Evolutionary conservation across 2,888 invertebrate genomes (phyloP).

Genomic region (Ectemnius lituratus): DNA sequence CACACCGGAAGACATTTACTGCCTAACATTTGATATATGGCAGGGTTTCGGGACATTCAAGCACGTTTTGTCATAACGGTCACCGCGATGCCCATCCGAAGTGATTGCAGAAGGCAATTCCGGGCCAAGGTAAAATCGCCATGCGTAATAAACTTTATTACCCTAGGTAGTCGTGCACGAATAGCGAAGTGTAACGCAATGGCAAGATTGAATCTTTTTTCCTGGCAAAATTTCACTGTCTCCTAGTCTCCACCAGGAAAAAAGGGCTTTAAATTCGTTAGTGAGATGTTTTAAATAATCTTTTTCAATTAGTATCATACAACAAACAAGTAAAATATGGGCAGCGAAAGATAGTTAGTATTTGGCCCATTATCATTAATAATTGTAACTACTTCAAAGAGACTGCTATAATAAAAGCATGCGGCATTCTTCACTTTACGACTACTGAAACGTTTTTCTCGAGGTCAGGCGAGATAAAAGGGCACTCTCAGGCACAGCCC

Average conservation of each 20-base stretch:
- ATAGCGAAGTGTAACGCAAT: too few relatives aligned
- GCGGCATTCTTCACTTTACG: neutral
- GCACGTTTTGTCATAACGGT: too few relatives aligned
- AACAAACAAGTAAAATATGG: too few relatives aligned
- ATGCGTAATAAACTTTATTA: slow-evolving; percentile 23
- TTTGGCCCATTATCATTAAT: neutral
- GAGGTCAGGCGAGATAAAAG: neutral
- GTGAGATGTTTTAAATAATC: too few relatives aligned
- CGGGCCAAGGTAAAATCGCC: slow-evolving; percentile 38
- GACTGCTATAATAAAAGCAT: neutral
- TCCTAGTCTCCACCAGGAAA: too few relatives aligned
- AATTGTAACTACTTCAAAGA: neutral
- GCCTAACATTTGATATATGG: too few relatives aligned
- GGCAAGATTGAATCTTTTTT: too few relatives aligned
- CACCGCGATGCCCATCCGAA: neutral
- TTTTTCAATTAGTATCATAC: too few relatives aligned
- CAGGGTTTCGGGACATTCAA: neutral
- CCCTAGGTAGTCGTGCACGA: too few relatives aligned
- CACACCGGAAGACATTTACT: neutral
- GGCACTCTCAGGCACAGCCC: neutral
- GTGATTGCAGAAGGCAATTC: slow-evolving; percentile 1
- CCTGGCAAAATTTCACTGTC: too few relatives aligned
- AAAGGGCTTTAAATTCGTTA: too few relatives aligned
- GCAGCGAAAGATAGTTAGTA: too few relatives aligned
- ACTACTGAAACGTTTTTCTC: neutral